phyloP scores from a whole-genome alignment of 2,797 vertebrate genomes.

The Clarias laeviceps region DNA sequence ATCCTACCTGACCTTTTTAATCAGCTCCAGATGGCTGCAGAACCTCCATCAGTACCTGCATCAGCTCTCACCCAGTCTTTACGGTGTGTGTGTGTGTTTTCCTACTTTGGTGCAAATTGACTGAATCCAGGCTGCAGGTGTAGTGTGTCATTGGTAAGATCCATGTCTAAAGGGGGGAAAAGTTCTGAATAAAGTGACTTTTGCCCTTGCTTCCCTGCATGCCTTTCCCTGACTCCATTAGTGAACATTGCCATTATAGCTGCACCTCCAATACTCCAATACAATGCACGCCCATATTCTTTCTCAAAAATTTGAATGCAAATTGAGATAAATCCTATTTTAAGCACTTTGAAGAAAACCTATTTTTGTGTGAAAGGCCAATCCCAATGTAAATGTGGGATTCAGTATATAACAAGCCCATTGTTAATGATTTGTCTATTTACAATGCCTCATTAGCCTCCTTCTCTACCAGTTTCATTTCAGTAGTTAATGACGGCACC shows the following conservation, averaged over 20 bases:
- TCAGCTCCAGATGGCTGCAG: slow-evolving; percentile 34
- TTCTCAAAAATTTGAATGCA: not conserved
- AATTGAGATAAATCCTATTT: too few species aligned
- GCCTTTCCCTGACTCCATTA: not conserved
- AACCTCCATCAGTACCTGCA: slow-evolving; percentile 26
- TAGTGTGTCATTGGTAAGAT: slow-evolving; percentile 47
- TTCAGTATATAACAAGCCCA: too few species aligned
- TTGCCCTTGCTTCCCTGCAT: slow-evolving; percentile 7
- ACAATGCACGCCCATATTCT: slow-evolving; percentile 1
- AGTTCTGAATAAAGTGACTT: slow-evolving; percentile 32
- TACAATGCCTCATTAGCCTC: too few species aligned
- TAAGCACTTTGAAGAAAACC: too few species aligned
- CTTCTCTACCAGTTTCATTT: too few species aligned
- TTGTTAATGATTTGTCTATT: too few species aligned
- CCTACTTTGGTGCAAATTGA: slow-evolving; percentile 35
- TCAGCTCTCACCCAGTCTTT: slow-evolving; percentile 4
- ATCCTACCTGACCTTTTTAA: slow-evolving; percentile 28
- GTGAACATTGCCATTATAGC: not conserved
- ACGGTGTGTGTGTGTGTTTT: slow-evolving; percentile 10
- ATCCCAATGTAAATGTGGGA: too few species aligned
- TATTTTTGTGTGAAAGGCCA: too few species aligned
- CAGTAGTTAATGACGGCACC: too few species aligned
- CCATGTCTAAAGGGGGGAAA: slow-evolving; percentile 1
- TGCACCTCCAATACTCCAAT: not conserved
- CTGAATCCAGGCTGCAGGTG: slow-evolving; percentile 41